Evolutionary conservation across 2,113 vertebrate species (phyloP).

Genomic region (Dicentrarchus labrax): DNA sequence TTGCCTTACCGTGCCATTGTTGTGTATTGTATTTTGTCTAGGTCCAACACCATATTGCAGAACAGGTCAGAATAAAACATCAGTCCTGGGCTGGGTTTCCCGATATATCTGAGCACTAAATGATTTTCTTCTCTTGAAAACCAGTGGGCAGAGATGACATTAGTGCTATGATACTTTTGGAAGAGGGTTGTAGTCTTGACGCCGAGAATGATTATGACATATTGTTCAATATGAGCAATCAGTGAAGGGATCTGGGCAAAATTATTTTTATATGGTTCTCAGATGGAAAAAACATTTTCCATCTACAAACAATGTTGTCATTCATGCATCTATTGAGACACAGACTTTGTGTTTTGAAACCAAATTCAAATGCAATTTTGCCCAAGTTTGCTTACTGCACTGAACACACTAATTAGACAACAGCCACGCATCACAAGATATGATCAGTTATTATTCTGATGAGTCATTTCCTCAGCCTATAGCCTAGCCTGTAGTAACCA

Average conservation of each 20-base stretch:
- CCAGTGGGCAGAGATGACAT: slow-evolving; percentile 33
- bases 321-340: slow-evolving; percentile 3
- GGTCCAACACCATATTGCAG: slow-evolving; percentile 83
- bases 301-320: background rate
- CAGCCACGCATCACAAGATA: slow-evolving; percentile 37
- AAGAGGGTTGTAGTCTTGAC: background rate
- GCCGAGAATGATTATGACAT: slow-evolving; percentile 35
- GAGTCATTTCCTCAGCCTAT: slow-evolving; percentile 64
- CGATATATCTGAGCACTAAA: slow-evolving; percentile 44
- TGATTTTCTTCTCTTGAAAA: slow-evolving; percentile 25
- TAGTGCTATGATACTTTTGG: slow-evolving; percentile 29
- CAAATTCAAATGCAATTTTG: slow-evolving; percentile 62
- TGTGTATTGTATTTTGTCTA: slow-evolving; percentile 82
- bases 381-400: slow-evolving; percentile 46
- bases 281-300: background rate
- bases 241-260: slow-evolving; percentile 49
- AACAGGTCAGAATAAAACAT: slow-evolving; percentile 81
- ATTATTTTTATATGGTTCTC: slow-evolving; percentile 46
- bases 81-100: slow-evolving; percentile 55
- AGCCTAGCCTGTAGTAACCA: slow-evolving; percentile 44
- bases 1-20: slow-evolving; percentile 69
- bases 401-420: slow-evolving; percentile 54
- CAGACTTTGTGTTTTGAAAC: background rate
- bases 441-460: slow-evolving; percentile 50
- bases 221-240: slow-evolving; percentile 20